A percentile compares a stretch with the other conserved stretches of the same genome.
Conservation (phyloP, 2,113 vertebrate genomes). For the Nannobrachium achirus region DNA sequence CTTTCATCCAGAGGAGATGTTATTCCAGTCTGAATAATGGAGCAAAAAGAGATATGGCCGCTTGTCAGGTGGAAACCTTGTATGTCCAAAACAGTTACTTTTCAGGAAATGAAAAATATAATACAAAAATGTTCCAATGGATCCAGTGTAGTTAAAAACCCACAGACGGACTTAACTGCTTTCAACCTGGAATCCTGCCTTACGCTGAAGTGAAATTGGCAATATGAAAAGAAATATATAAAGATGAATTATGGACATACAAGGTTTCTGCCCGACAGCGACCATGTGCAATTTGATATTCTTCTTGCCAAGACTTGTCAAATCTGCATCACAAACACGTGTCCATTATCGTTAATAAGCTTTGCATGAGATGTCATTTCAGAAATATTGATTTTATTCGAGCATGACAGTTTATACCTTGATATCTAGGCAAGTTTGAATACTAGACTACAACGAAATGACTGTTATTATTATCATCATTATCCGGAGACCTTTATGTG, state of each 20-base stretch:
- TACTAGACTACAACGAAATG: conserved; percentile 18
- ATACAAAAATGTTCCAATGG: no score
- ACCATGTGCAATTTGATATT: not conserved
- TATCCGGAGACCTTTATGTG: conserved; percentile 36
- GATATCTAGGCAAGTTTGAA: conserved; percentile 27
- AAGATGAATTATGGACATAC: no score
- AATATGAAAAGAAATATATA: no score
- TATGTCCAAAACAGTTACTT: no score
- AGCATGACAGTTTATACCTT: conserved; percentile 33
- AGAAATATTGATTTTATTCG: conserved; percentile 19
- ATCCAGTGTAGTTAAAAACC: no score
- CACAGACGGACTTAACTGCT: no score
- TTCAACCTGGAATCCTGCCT: no score
- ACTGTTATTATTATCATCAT: conserved; percentile 24
- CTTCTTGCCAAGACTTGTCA: conserved; percentile 20
- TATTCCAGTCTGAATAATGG: conserved; percentile 15
- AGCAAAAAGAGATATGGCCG: no score
- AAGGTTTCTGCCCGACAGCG: no score
- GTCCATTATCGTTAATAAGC: conserved; percentile 36
- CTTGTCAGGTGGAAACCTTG: no score
- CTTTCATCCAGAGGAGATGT: conserved; percentile 52
- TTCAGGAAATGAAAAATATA: no score
- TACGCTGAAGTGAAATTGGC: no score
- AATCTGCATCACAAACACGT: conserved; percentile 33
- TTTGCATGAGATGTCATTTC: conserved; percentile 16